Evolutionary conservation across 2,888 invertebrate genomes (phyloP).

Genomic region (Celastrina argiolus): DNA sequence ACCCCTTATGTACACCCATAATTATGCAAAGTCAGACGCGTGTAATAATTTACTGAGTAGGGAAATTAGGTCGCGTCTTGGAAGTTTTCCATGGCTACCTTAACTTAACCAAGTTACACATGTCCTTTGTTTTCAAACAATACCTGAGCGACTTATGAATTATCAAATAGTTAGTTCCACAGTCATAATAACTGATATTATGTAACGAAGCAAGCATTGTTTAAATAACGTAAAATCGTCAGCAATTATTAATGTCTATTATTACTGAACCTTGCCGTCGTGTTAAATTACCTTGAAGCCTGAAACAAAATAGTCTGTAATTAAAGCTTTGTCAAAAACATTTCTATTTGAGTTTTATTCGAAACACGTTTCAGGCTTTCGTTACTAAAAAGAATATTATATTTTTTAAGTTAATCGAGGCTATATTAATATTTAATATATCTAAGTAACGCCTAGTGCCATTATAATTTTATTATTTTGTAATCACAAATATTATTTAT

Average conservation of each 20-base stretch:
- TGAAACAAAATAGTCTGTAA: constrained; percentile 5
- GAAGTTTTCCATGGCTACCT: neutral
- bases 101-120: neutral
- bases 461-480: too few relatives aligned
- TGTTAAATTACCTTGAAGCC: constrained; percentile 6
- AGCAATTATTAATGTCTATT: constrained; percentile 10
- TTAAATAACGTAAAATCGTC: neutral
- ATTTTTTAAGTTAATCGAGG: too few relatives aligned
- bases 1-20: neutral
- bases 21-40: constrained; percentile 18
- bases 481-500: too few relatives aligned
- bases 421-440: too few relatives aligned
- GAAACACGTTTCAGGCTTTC: neutral
- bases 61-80: constrained; percentile 10
- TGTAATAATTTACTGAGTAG: constrained; percentile 2
- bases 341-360: constrained; percentile 2
- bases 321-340: constrained; percentile 9
- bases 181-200: neutral
- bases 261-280: neutral
- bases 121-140: neutral
- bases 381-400: neutral
- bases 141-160: neutral
- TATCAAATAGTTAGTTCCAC: neutral
- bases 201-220: constrained; percentile 1
- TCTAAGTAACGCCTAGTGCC: too few relatives aligned